Percentiles rank a stretch among this genome's conserved stretches.
phyloP scores from a whole-genome alignment of 2,113 vertebrate genomes.

The Stigmatopora argus region DNA sequence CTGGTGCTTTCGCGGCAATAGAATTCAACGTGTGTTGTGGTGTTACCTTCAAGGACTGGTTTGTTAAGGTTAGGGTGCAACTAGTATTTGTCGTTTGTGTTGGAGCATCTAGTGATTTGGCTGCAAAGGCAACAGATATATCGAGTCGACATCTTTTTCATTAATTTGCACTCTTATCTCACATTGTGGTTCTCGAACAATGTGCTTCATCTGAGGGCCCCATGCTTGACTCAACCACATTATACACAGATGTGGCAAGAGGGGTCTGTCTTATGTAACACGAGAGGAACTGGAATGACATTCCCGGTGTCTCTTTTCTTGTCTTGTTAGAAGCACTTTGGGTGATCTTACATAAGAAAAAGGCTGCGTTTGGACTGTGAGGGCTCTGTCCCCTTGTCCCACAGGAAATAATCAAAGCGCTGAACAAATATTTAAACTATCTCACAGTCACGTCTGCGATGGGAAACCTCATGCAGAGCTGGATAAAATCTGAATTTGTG shows the following conservation, averaged over 20 bases:
- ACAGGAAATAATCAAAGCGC: conserved; percentile 66
- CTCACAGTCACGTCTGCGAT: conserved; percentile 19
- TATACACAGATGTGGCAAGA: conserved; percentile 68
- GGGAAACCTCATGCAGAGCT: conserved; percentile 27
- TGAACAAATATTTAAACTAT: conserved; percentile 54
- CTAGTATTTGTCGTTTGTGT: neutral
- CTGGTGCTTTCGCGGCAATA: conserved; percentile 7
- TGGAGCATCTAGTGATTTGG: neutral
- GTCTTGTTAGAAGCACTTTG: neutral
- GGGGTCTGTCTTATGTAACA: conserved; percentile 63
- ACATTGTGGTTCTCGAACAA: conserved; percentile 26
- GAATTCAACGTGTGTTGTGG: conserved; percentile 4
- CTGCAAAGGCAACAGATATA: conserved; percentile 3
- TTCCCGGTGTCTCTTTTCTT: neutral
- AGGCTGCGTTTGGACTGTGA: neutral
- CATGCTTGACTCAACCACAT: conserved; percentile 59
- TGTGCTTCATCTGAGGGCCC: conserved; percentile 53
- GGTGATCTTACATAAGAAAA: conserved; percentile 8
- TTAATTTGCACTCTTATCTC: conserved; percentile 45
- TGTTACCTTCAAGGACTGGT: conserved; percentile 2
- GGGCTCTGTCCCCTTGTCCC: conserved; percentile 26
- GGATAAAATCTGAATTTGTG: conserved; percentile 11
- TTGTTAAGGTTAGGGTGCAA: conserved; percentile 5
- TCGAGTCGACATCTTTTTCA: conserved; percentile 21
- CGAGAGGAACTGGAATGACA: conserved; percentile 28